Percentiles rank a stretch among this genome's conserved stretches.
Conservation (phyloP, 2,113 vertebrate species). For the Excalfactoria chinensis region DNA sequence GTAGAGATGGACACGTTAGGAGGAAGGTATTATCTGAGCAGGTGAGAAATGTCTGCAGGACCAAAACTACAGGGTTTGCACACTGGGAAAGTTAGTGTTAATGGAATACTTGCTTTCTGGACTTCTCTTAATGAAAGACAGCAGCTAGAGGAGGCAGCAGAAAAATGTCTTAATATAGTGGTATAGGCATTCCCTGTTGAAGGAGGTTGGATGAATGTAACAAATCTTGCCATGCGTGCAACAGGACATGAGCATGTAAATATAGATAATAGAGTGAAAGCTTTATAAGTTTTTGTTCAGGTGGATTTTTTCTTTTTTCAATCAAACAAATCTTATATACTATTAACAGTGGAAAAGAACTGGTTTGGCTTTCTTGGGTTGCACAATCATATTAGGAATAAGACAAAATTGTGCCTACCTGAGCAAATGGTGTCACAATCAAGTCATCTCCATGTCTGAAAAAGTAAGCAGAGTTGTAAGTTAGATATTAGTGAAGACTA, state of each 20-base stretch:
- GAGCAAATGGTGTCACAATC: slow-evolving; percentile 99
- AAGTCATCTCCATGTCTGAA: slow-evolving; percentile 98
- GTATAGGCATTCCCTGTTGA: background rate
- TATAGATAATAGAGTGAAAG: background rate
- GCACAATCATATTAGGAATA: background rate
- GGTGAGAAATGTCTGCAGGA: background rate
- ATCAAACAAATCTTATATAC: background rate
- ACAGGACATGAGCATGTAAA: background rate
- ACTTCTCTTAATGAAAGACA: background rate
- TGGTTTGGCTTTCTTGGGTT: background rate
- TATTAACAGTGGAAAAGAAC: background rate
- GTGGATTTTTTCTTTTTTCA: background rate
- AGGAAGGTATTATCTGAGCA: background rate
- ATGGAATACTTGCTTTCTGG: background rate
- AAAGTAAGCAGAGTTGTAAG: slow-evolving; percentile 69
- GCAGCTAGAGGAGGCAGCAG: background rate
- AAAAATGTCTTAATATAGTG: background rate
- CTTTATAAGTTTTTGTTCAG: background rate
- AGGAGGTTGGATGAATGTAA: background rate
- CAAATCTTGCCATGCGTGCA: background rate
- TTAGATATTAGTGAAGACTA: slow-evolving; percentile 22
- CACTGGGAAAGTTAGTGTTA: background rate
- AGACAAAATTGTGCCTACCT: slow-evolving; percentile 83
- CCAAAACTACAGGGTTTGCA: background rate
- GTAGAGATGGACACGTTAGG: background rate